Conservation (phyloP, 2,888 invertebrate genomes). For the Sinopyrophorus schimmeli region DNA sequence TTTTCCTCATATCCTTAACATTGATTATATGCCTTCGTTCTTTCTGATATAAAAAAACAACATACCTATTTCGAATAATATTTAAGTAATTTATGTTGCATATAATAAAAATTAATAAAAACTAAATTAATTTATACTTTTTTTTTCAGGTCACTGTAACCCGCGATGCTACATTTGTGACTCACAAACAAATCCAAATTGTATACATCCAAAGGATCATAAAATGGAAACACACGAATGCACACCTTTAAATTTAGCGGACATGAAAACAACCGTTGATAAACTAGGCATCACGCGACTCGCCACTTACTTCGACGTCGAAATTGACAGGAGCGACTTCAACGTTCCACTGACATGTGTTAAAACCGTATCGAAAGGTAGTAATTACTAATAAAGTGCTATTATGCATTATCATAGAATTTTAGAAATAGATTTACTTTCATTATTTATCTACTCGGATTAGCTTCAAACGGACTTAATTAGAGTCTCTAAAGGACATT, state of each 20-base stretch:
- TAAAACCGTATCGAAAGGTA: slow-evolving; percentile 25
- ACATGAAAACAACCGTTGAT: slow-evolving; percentile 19
- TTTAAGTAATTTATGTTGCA: too few species aligned
- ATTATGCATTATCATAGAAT: too few species aligned
- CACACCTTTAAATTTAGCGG: slow-evolving; percentile 6
- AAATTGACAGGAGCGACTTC: slow-evolving; percentile 17
- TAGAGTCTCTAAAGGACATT: not conserved
- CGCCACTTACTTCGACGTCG: slow-evolving; percentile 14
- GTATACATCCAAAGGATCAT: slow-evolving; percentile 42
- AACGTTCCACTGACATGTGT: slow-evolving; percentile 17
- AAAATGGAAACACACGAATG: slow-evolving; percentile 31
- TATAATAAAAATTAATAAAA: too few species aligned
- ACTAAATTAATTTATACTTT: too few species aligned
- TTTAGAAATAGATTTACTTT: too few species aligned
- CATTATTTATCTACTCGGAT: too few species aligned
- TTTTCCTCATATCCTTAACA: too few species aligned
- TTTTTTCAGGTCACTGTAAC: slow-evolving; percentile 29
- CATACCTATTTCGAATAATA: too few species aligned
- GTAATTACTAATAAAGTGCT: too few species aligned
- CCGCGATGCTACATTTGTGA: slow-evolving; percentile 47
- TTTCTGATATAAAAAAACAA: too few species aligned
- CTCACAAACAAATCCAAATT: slow-evolving; percentile 42
- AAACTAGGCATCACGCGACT: slow-evolving; percentile 10
- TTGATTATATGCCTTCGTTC: too few species aligned
- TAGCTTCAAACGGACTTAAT: too few species aligned